Evolutionary conservation across 2,888 invertebrate species (phyloP), one percentile per base, ranked within the genome.

Genomic region (Nowickia ferox): DNA sequence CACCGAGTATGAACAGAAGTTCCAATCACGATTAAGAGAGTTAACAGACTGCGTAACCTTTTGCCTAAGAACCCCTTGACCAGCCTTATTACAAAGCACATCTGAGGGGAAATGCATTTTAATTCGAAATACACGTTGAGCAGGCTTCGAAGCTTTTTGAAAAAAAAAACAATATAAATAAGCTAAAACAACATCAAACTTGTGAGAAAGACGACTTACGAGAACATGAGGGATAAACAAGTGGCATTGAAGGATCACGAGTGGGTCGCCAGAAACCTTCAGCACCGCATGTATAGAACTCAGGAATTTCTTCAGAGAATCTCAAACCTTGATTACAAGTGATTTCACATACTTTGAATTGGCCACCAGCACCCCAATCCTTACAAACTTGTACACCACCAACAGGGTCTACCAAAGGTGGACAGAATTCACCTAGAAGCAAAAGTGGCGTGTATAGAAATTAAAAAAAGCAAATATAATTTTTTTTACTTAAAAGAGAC

Each of bases 211-310:
- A 19, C 6, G 72, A 91, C 95, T 94, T 95, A 97, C 97, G 95
- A 90, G 98, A 97, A 91, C 98, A 98, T 87, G 98, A 97, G 80
- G 98, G 98, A 90, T 97, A 98, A n/a, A 97, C 94, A 88, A 98
- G 93, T 44, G 97, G 97, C 89, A 96, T 93, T 65, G 94, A 95
- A 10, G 97, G 97, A 90, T 97, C 96, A 51, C 93, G 94, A 0
- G 97, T 97, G 71, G 98, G 98, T 88, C 98, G 94, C 99, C 99
- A 99, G 93, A 98, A 97, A 55, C 99, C 99, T 95, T 99, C 98
- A 75, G 97, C 97, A n/a, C 98, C 98, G 91, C 99, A 99, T 1
- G 98, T 98, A 92, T 98, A 99, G 94, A 99, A 99, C 88, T 97
- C 96, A 1, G 99, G 98, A n/a, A 98, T 97, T 79, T 96, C 95